These are phyloP conservation scores for Pantherophis guttatus DNA, from an alignment of 2,113 vertebrate species.

Conservation along the genomic window DNA sequence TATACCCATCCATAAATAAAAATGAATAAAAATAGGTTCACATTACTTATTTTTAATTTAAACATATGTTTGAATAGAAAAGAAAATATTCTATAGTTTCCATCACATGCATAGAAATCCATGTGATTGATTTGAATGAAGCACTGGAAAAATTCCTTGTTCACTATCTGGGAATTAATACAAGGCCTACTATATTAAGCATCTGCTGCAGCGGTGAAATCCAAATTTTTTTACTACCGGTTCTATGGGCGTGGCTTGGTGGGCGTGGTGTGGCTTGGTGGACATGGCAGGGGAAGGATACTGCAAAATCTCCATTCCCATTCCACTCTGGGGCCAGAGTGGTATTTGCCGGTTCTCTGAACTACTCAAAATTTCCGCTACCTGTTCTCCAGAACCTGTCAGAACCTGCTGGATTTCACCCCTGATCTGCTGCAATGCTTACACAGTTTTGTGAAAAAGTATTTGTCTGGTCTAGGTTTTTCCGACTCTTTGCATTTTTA, in stretches of 20 bases:
- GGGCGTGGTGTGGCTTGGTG: too few relatives aligned
- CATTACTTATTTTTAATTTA: accelerated
- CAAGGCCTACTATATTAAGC: background rate
- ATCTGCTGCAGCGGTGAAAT: background rate
- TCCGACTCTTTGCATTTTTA: background rate
- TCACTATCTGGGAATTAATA: background rate
- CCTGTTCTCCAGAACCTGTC: too few relatives aligned
- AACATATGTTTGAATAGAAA: background rate
- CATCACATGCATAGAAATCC: background rate
- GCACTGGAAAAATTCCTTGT: background rate
- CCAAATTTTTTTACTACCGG: too few relatives aligned
- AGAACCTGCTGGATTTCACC: too few relatives aligned
- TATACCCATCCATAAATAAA: background rate
- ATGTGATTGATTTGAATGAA: background rate
- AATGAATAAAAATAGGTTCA: background rate
- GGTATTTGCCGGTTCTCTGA: too few relatives aligned
- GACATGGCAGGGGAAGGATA: too few relatives aligned
- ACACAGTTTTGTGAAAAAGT: background rate
- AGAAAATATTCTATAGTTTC: background rate
- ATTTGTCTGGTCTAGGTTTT: background rate
- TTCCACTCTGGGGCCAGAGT: too few relatives aligned
- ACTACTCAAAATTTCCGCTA: too few relatives aligned
- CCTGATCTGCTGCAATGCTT: background rate
- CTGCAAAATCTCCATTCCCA: too few relatives aligned
- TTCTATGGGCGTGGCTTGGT: too few relatives aligned